phyloP scores from a whole-genome alignment of 2,113 vertebrate genomes.

The Calyptomena viridis region DNA sequence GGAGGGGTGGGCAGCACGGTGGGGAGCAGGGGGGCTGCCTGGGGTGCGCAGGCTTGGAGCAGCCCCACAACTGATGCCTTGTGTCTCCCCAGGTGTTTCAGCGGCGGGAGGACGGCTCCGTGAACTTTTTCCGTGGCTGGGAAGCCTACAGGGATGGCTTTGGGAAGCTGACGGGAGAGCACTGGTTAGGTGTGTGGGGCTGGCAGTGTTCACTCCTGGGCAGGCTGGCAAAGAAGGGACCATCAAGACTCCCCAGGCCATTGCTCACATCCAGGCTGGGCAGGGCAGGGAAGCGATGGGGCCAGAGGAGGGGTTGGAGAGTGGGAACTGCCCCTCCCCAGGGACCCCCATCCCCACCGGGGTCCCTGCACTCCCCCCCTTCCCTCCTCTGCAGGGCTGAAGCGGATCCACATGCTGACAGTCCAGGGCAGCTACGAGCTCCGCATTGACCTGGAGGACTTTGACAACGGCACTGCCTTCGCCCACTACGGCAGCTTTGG shows the following conservation, averaged over 20 bases:
- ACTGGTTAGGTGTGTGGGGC: constrained; percentile 88
- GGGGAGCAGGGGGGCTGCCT: not conserved
- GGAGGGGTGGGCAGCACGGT: not conserved
- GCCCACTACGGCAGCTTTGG: constrained; percentile 90
- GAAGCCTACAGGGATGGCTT: constrained; percentile 93
- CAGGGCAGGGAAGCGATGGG: not conserved
- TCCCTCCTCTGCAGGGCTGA: constrained; percentile 76
- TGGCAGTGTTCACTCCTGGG: fast-evolving
- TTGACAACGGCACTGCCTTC: constrained; percentile 91
- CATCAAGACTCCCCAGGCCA: not conserved
- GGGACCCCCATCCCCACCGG: fast-evolving
- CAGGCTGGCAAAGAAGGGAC: not conserved
- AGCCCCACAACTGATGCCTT: fast-evolving
- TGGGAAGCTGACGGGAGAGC: constrained; percentile 94
- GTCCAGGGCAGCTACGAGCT: constrained; percentile 92
- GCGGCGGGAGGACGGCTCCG: constrained; percentile 89
- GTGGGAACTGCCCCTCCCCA: not conserved
- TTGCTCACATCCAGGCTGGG: fast-evolving
- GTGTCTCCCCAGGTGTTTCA: constrained; percentile 85
- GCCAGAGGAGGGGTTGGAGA: not conserved
- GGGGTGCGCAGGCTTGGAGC: fast-evolving
- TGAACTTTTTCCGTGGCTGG: constrained; percentile 96
- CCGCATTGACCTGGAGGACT: constrained; percentile 92
- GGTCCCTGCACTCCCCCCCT: not conserved
- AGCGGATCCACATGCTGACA: constrained; percentile 88